Evolutionary conservation across 1,140 invertebrate genomes (phyloP).

Genomic region (Pseudomyrmex sp.): DNA sequence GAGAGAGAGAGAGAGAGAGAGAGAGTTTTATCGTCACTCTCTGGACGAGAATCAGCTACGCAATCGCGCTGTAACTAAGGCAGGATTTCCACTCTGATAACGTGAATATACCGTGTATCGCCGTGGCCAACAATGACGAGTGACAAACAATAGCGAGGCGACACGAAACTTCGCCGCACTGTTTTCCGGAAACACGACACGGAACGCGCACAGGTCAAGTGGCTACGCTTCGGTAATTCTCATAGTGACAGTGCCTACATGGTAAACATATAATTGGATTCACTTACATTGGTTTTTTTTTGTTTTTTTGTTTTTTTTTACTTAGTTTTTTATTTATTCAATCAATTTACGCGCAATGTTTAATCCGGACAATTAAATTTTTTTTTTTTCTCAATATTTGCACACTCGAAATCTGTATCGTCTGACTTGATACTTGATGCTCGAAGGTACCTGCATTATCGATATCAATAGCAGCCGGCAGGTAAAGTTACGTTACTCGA

Average conservation of each 20-base stretch:
- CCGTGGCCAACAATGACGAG: constrained; percentile 23
- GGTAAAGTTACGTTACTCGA: neutral
- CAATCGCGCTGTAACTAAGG: constrained; percentile 25
- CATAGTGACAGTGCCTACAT: neutral
- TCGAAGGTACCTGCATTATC: constrained; percentile 59
- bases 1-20: too few relatives aligned
- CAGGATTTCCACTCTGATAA: constrained; percentile 76
- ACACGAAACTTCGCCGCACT: constrained; percentile 12
- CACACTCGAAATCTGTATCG: too few relatives aligned
- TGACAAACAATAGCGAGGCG: constrained; percentile 42
- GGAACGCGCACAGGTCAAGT: constrained; percentile 9
- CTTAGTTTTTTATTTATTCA: neutral
- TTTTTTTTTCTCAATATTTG: too few relatives aligned
- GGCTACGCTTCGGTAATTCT: neutral
- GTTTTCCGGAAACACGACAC: constrained; percentile 53
- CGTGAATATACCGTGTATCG: constrained; percentile 53
- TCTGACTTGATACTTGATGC: neutral
- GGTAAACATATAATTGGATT: too few relatives aligned
- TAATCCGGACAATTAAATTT: too few relatives aligned
- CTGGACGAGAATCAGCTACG: constrained; percentile 50
- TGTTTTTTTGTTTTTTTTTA: too few relatives aligned
- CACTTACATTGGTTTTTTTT: too few relatives aligned
- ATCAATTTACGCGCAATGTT: neutral
- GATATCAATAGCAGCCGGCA: neutral
- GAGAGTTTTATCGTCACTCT: neutral